A percentile compares a stretch with the other conserved stretches of the same genome.
Conservation (phyloP, 2,888 invertebrate species). For the Furcula furcula region DNA sequence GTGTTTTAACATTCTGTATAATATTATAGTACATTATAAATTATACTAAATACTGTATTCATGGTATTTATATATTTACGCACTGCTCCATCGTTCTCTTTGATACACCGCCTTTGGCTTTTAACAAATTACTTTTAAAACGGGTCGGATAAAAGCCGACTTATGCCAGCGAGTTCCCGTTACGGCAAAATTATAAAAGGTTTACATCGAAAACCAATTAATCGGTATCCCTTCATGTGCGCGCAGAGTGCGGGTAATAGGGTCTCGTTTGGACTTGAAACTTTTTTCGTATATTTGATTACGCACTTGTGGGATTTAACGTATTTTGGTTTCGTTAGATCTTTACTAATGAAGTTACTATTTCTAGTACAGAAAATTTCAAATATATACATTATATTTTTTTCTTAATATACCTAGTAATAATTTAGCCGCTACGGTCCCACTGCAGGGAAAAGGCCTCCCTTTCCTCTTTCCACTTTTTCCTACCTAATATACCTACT, state of each 20-base stretch:
- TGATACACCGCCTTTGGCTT: slow-evolving; percentile 21
- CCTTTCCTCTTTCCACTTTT: too few species aligned
- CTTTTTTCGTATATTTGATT: slow-evolving; percentile 2
- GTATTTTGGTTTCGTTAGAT: too few species aligned
- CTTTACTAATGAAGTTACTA: too few species aligned
- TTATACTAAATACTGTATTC: too few species aligned
- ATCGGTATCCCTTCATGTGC: slow-evolving; percentile 12
- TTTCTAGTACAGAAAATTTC: too few species aligned
- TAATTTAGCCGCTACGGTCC: too few species aligned
- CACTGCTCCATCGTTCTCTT: slow-evolving; percentile 17
- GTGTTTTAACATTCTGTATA: too few species aligned
- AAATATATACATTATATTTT: too few species aligned
- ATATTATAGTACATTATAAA: slow-evolving; percentile 8
- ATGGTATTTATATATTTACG: slow-evolving; percentile 11
- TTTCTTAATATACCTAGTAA: too few species aligned
- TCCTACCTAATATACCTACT: too few species aligned
- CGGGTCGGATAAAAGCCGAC: slow-evolving; percentile 10
- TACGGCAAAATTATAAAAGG: slow-evolving; percentile 9
- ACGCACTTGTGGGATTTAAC: too few species aligned
- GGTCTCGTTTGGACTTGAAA: slow-evolving; percentile 9
- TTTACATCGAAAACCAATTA: slow-evolving; percentile 9
- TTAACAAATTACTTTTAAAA: slow-evolving; percentile 24
- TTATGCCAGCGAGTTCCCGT: slow-evolving; percentile 4
- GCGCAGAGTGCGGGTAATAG: slow-evolving; percentile 13
- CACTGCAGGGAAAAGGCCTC: too few species aligned